Conservation (phyloP, 2,113 vertebrate genomes). For the Seriola quinqueradiata region DNA sequence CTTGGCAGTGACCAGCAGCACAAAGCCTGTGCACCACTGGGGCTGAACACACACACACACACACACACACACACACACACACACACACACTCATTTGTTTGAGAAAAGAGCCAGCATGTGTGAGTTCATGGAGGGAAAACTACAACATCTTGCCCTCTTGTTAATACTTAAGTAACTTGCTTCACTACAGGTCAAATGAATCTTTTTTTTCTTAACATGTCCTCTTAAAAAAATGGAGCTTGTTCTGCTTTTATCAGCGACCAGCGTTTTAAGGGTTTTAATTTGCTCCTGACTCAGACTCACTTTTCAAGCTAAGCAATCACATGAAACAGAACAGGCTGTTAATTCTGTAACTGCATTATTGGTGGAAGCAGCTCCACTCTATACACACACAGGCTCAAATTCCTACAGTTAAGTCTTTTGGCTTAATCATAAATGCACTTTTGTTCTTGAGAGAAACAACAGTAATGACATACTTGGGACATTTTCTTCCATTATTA, state of each 20-base stretch:
- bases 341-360: conserved; percentile 34
- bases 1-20: conserved; percentile 64
- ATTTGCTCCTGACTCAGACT: background rate
- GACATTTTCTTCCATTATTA: conserved; percentile 40
- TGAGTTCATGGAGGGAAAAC: conserved; percentile 58
- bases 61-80: conserved; percentile 37
- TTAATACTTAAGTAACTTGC: background rate
- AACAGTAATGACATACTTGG: conserved; percentile 14
- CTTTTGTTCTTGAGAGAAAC: conserved; percentile 56
- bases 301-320: background rate
- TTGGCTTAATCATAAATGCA: conserved; percentile 49
- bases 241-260: no score
- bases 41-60: conserved; percentile 43
- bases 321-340: conserved; percentile 7
- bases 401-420: conserved; percentile 69
- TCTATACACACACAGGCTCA: conserved; percentile 25
- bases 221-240: no score
- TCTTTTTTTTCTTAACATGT: conserved; percentile 5
- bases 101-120: conserved; percentile 51
- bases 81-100: conserved; percentile 50
- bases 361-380: conserved; percentile 18
- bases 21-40: conserved; percentile 69
- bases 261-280: background rate
- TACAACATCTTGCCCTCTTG: background rate
- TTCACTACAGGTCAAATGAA: background rate